Evolutionary conservation across 2,888 invertebrate species (phyloP).

Genomic region (Drosophila aldrichi): DNA sequence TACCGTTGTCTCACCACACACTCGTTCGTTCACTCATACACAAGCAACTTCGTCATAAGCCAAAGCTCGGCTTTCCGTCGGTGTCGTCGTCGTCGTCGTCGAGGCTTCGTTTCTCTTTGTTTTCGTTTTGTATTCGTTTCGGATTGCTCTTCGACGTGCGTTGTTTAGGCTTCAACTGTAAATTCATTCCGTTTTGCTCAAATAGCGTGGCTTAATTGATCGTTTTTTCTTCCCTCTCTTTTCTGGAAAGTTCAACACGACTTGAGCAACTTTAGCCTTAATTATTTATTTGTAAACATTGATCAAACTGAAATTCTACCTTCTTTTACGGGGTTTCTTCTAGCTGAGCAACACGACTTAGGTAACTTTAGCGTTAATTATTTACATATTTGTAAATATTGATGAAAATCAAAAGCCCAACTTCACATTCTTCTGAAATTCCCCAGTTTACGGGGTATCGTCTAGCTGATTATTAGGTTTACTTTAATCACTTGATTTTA

Average conservation of each 20-base stretch:
- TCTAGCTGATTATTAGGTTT: too few relatives aligned
- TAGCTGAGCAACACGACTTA: background rate
- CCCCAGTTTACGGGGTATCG: too few relatives aligned
- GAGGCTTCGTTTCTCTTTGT: slow-evolving; percentile 45
- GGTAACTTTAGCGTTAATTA: background rate
- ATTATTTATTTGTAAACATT: background rate
- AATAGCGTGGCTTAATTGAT: background rate
- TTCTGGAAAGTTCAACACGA: background rate
- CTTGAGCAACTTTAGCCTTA: background rate
- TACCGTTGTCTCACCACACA: slow-evolving; percentile 39
- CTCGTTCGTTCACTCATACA: background rate
- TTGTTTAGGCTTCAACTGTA: slow-evolving; percentile 48
- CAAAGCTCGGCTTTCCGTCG: slow-evolving; percentile 26
- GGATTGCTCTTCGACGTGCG: slow-evolving; percentile 24
- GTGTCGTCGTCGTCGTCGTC: slow-evolving; percentile 24
- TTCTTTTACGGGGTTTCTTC: background rate
- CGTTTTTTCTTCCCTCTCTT: slow-evolving; percentile 4
- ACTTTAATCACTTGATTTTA: background rate
- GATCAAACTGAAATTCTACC: background rate
- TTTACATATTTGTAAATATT: background rate
- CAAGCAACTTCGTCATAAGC: slow-evolving; percentile 13
- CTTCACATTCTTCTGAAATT: background rate
- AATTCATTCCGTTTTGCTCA: slow-evolving; percentile 5
- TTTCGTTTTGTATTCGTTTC: slow-evolving; percentile 29
- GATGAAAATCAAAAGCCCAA: background rate